Evolutionary conservation across 1,140 invertebrate species (phyloP), one percentile per base, ranked within the genome.

Genomic region (Adoxophyes honmai): DNA sequence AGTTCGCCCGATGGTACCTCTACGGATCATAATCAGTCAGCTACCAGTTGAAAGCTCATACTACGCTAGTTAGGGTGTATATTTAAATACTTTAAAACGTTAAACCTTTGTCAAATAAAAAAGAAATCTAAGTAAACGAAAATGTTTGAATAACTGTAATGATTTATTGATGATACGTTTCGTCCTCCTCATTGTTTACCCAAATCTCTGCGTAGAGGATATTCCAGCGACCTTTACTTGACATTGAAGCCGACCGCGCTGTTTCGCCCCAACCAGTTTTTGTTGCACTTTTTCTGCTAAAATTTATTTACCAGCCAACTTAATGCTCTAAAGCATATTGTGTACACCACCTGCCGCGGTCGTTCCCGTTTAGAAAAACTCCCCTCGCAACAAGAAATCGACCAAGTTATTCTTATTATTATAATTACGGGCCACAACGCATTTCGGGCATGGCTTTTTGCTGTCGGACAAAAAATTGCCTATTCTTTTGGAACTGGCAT

Each of bases 311-410:
- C 78, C 77, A 78, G 71, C 74, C 74, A 73, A 75, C 69, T 48
- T 48, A 48, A 48, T 48, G 42, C 42, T 48, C 42, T 48, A 48
- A 28, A 28, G 42, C 42, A 28, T 48, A 73, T 68, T 75, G 75
- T 82, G 76, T 75, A 66, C 76, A 79, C 80, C 85, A 88, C 85
- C 85, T 88, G 85, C 83, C 78, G 73, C 77, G 85, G 79, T 86
- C 85, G 83, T 85, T 85, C 78, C 81, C 83, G 73, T 64, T 73
- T 69, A 77, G 72, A 83, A 84, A 88, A 85, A 86, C 74, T 81
- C 78, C 83, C 82, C 82, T 76, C 70, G 64, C 59, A 34, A 81
- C 83, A 83, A 84, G 79, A 84, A 70, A 80, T 77, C 81, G 81
- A 81, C 75, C 75, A 86, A 84, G 73, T 86, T 86, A 86, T 86